These are phyloP conservation scores for Apodemia duryi DNA, from an alignment of 2,888 invertebrate species.

Conservation along the genomic window DNA sequence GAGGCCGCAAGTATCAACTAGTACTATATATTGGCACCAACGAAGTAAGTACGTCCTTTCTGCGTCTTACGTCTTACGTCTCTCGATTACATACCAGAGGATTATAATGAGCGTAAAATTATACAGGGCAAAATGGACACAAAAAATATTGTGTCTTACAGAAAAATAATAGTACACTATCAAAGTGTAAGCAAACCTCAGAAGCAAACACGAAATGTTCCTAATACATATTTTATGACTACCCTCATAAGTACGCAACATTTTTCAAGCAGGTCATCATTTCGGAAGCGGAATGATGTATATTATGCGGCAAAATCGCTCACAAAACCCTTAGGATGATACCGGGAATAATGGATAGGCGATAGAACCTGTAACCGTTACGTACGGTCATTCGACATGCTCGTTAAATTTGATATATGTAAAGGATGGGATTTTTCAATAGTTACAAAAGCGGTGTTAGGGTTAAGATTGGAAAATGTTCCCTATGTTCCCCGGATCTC, in stretches of 20 bases:
- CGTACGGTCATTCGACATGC: conserved; percentile 10
- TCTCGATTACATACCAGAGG: too few species aligned
- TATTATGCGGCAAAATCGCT: conserved; percentile 4
- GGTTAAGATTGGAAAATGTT: conserved; percentile 7
- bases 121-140: too few species aligned
- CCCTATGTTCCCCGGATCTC: background rate
- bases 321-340: conserved; percentile 12
- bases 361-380: conserved; percentile 4
- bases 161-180: background rate
- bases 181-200: background rate
- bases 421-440: conserved; percentile 7
- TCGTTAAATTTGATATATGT: conserved; percentile 12
- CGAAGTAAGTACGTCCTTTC: too few species aligned
- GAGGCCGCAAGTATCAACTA: too few species aligned
- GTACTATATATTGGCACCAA: too few species aligned
- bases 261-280: conserved; percentile 33
- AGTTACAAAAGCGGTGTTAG: conserved; percentile 1
- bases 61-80: background rate
- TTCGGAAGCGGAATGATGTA: conserved; percentile 25
- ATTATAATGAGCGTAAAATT: too few species aligned
- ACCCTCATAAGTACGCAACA: conserved; percentile 29
- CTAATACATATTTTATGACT: conserved; percentile 24
- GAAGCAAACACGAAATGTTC: background rate
- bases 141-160: too few species aligned
- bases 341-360: conserved; percentile 10